Base-by-base conservation (phyloP, 2,113 vertebrate species). In the Colius striatus region DNA sequence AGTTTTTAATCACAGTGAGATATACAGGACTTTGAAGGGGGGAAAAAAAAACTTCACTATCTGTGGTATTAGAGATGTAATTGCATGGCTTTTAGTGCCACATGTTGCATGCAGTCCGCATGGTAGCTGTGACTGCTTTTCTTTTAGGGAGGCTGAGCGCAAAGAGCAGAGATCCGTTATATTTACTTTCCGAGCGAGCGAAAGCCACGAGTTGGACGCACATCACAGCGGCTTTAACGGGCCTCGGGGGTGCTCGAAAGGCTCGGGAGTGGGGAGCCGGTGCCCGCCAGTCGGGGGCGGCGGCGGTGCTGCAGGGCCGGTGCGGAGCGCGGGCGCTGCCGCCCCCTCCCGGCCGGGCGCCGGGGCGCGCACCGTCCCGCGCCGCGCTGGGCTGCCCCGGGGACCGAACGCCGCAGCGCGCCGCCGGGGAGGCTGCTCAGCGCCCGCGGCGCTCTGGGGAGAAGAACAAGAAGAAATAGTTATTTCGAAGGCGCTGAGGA, bases 11-110 rank as follows among this genome's bases (percentile, higher is more conserved):
- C 47, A 54, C 30, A 87, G 27, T 11, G 32, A 84, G 74, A 58
- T 9, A 3, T 9, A 32, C 29, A 32, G 11, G 16, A 68, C 9
- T 75, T 62, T 0, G 2, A 10, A 0, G 0, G 4, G 10, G 0
- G 0, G 3, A 5, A 29, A 70, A 34, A 26, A 70, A 13, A n/a
- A 9, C 6, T 5, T 73, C 25, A 3, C 13, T 29, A 12, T 10
- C 17, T 55, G 9, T 16, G 19, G 16, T 16, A 20, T 58, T 32
- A 84, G 20, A 30, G 30, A 25, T 16, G 20, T 1, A 18, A 68
- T 36, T 21, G 70, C 21, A 66, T 47, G 14, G 32, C 17, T 71
- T 58, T 3, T 16, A 50, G 53, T 21, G 14, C 70, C 26, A 25
- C 16, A 2, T 5, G 22, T 3, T 3, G 2, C 7, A 4, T 11